Evolutionary conservation across 2,113 vertebrate species (phyloP), one percentile per base, ranked within the genome.

Genomic region (Ptilorrhoa leucosticta): DNA sequence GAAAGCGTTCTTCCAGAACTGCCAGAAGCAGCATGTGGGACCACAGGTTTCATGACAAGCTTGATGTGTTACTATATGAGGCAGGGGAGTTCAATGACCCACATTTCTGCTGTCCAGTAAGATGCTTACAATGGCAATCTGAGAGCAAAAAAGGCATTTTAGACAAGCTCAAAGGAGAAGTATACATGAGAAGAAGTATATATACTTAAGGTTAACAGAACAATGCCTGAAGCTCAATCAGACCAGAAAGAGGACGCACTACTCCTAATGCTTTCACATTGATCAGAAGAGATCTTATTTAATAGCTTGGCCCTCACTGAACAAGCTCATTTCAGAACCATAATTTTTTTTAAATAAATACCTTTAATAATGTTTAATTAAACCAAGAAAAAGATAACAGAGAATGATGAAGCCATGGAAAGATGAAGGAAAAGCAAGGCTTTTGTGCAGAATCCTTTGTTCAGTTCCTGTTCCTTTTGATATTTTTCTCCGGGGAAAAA

Each of bases 241-340:
- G 35, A 47, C 13, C 20, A 78, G 22, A 20, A 53, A 40, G 24
- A 75, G 7, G 28, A 47, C 6, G 47, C 4, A 65, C 22, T 26
- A 84, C 15, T 83, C 42, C 11, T 56, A 60, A 26, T 11, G 4
- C 10, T 47, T 64, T 85, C 11, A 33, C 23, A 47, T 7, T 69
- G 7, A 75, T 58, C 6, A n/a, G n/a, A n/a, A n/a, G n/a, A n/a
- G 30, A 54, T 13, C 3, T 60, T 31, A 33, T 69, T 84, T 72
- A 72, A 58, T 50, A 64, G 6, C 6, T 63, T 51, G 12, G n/a
- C 3, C 27, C 15, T 57, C 40, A 88, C 17, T 79, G 20, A 61
- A 37, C 0, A 1, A 86, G 20, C 9, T 69, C 10, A 31, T 54
- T 78, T 40, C 27, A 57, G 37, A 77, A 53, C 2, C 0, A 0